These are phyloP conservation scores for Drosophila kambysellisi DNA, from an alignment of 2,888 invertebrate species.

Conservation along the genomic window DNA sequence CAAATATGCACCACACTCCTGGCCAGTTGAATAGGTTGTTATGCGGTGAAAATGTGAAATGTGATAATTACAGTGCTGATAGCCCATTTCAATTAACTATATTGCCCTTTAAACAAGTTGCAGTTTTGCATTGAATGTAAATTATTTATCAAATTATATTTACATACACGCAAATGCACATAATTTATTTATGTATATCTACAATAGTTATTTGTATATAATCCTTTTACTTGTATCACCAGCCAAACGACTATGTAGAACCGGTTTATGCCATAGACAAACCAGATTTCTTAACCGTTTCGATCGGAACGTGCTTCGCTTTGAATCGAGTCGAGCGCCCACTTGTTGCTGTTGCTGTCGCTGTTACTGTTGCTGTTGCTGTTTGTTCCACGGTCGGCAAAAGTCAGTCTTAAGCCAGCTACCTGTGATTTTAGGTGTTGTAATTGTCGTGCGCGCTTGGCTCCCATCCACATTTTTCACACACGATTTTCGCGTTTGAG, in stretches of 20 bases:
- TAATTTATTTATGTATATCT: conserved; percentile 4
- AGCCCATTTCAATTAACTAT: not conserved
- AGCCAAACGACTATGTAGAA: conserved; percentile 51
- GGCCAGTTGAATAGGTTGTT: conserved; percentile 24
- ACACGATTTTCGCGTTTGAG: conserved; percentile 51
- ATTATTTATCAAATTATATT: conserved; percentile 24
- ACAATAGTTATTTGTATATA: conserved; percentile 39
- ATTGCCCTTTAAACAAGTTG: not conserved
- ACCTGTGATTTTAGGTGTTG: conserved; percentile 69
- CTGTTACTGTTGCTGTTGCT: conserved; percentile 51
- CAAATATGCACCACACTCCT: conserved; percentile 41
- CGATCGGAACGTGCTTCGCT: conserved; percentile 38
- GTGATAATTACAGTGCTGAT: not conserved
- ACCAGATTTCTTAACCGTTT: conserved; percentile 64
- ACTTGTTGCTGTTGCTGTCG: conserved; percentile 70
- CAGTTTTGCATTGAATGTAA: not conserved
- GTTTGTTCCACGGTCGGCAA: conserved; percentile 53
- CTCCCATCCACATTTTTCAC: conserved; percentile 26
- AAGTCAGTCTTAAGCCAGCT: conserved; percentile 75
- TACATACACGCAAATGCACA: conserved; percentile 11
- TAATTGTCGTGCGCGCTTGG: conserved; percentile 58
- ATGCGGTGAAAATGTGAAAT: not conserved
- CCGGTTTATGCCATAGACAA: conserved; percentile 53
- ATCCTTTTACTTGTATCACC: conserved; percentile 61
- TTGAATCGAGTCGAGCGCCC: conserved; percentile 57